Evolutionary conservation across 1,140 invertebrate genomes (phyloP), one percentile per base, ranked within the genome.

Genomic region (Plectrocnemia conspersa): DNA sequence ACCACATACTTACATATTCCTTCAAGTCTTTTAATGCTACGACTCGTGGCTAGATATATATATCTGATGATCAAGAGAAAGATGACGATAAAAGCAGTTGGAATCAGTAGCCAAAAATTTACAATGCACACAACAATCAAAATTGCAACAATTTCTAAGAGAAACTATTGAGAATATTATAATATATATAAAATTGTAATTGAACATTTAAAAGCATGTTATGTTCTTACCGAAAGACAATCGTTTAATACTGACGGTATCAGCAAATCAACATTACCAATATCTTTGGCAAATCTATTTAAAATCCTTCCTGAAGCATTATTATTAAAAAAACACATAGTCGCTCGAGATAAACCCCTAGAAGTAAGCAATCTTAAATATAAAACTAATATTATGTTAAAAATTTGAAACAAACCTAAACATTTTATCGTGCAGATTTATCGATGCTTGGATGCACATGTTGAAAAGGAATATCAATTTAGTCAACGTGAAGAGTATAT

Each of bases 301-400:
- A 91, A 69, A 56, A 90, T 86, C 10, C 85, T 72, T 9, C 83
- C 85, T 65, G 72, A 69, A 5, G 86, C 68, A 68, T 93, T 93
- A 25, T 80, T 85, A 63, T 92, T 88, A 74, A 93, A 93, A 69
- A 93, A 93, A 56, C 78, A 77, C 76, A 92, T 89, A 0, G 84
- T 85, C 0, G 86, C 83, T 44, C 82, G 77, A 1, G 87, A 82
- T 0, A 93, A 77, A 41, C 79, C 79, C 15, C 72, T 69, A 63
- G 86, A 86, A 82, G 89, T 83, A 2, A 59, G 38, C 68, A 87
- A 88, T 67, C 86, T 83, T 0, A 79, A 16, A 23, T 19, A 42
- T 15, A 22, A 47, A 15, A 24, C 16, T 10, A 33, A 21, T 2
- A 19, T 54, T 45, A 13, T 13, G 21, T 13, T 50, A 15, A 38